Evolutionary conservation across 2,797 vertebrate species (phyloP).

Genomic region (Buceros bicornis): DNA sequence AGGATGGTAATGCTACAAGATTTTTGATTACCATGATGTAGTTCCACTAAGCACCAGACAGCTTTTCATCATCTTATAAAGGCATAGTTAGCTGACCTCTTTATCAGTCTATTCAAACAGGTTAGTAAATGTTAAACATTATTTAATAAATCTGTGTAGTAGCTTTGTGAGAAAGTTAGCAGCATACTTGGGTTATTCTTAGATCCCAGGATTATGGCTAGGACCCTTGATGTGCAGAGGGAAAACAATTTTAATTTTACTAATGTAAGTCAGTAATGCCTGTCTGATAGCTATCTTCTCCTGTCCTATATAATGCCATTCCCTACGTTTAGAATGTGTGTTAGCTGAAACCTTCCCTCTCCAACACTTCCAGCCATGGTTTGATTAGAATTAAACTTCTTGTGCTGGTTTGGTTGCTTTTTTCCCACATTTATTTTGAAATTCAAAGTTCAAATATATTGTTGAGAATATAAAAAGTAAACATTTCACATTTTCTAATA

Average conservation of each 20-base stretch:
- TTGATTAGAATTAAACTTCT: not conserved
- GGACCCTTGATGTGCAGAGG: not conserved
- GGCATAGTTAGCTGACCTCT: not conserved
- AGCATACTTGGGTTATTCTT: not conserved
- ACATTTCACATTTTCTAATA: not conserved
- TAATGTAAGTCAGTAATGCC: not conserved
- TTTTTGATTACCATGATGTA: not conserved
- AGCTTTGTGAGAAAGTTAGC: not conserved
- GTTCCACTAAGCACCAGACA: not conserved
- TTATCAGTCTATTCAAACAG: not conserved
- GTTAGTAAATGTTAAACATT: not conserved
- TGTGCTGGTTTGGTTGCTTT: not conserved
- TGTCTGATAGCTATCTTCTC: not conserved
- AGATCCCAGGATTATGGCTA: not conserved
- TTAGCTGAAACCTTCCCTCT: not conserved
- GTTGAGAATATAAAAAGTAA: not conserved
- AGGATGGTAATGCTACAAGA: not conserved
- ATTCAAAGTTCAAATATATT: not conserved
- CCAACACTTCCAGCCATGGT: not conserved
- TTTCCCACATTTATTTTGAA: not conserved
- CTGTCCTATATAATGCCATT: not conserved
- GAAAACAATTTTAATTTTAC: not conserved
- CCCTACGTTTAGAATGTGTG: not conserved
- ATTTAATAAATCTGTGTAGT: not conserved
- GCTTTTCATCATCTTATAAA: slow-evolving; percentile 2